A percentile compares a stretch with the other conserved stretches of the same genome.
phyloP scores from a whole-genome alignment of 2,113 vertebrate species.

The Aphyosemion australe region DNA sequence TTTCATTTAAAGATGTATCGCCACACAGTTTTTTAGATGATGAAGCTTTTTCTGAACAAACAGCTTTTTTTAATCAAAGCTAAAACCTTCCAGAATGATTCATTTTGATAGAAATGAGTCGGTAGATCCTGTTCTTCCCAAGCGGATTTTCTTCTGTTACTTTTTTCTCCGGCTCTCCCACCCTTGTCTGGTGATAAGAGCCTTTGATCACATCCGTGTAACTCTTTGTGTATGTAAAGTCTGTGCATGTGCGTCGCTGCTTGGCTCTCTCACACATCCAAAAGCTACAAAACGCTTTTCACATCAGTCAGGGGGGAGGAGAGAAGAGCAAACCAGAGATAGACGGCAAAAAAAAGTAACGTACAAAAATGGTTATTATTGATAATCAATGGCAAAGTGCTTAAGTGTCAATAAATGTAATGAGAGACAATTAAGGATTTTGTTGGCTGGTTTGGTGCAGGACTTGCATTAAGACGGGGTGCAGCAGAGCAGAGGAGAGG shows the following conservation, averaged over 20 bases:
- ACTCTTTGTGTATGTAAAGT: constrained; percentile 36
- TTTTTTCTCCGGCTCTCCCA: constrained; percentile 34
- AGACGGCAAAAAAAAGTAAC: constrained; percentile 37
- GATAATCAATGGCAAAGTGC: not conserved
- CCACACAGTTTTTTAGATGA: not conserved
- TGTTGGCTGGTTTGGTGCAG: not conserved
- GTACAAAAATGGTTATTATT: not conserved
- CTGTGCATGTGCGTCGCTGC: constrained; percentile 39
- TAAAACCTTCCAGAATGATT: constrained; percentile 3
- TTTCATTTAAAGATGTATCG: too few species aligned
- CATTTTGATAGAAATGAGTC: constrained; percentile 4
- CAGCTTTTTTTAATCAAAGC: not conserved
- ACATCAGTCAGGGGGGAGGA: constrained; percentile 28
- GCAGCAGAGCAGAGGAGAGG: constrained; percentile 25
- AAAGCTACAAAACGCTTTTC: constrained; percentile 87
- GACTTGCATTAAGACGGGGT: constrained; percentile 23
- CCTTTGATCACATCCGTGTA: constrained; percentile 69
- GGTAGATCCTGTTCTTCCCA: constrained; percentile 28
- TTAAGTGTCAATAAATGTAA: not conserved
- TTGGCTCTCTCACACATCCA: constrained; percentile 82
- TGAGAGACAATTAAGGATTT: not conserved
- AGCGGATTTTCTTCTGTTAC: constrained; percentile 26
- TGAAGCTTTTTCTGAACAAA: constrained; percentile 1
- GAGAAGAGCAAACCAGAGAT: constrained; percentile 32
- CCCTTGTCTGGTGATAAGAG: constrained; percentile 66